phyloP scores from a whole-genome alignment of 1,140 invertebrate genomes.

The Melanaphis sacchari region DNA sequence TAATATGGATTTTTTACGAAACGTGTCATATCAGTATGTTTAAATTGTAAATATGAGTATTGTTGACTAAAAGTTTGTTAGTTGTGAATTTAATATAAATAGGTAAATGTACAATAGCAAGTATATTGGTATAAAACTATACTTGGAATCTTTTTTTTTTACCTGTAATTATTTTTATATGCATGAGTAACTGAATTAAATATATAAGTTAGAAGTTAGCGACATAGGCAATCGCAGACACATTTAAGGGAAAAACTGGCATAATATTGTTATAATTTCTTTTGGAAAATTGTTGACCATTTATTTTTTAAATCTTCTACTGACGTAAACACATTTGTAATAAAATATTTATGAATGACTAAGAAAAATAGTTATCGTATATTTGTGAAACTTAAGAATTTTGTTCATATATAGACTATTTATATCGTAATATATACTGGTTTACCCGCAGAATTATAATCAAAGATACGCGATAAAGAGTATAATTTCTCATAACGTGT shows the following conservation, averaged over 20 bases:
- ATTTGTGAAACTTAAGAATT: too few species aligned
- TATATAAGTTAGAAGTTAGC: background rate
- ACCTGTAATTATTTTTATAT: background rate
- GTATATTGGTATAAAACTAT: background rate
- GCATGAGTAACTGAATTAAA: background rate
- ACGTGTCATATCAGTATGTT: background rate
- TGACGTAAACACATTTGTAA: too few species aligned
- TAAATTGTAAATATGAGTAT: background rate
- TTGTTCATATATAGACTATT: too few species aligned
- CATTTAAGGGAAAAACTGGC: background rate
- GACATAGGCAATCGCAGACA: background rate
- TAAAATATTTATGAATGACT: background rate
- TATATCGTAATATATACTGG: background rate
- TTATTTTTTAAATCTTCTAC: background rate
- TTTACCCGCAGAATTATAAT: background rate
- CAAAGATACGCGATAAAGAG: background rate
- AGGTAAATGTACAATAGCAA: background rate
- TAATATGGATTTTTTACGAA: background rate
- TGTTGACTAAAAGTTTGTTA: background rate
- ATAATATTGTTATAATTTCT: background rate
- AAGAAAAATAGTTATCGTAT: background rate
- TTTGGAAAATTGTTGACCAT: background rate
- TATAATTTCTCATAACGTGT: background rate
- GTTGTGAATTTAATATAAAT: background rate
- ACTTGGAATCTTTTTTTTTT: background rate